Percentiles rank a stretch among this genome's conserved stretches.
Conservation (phyloP, 2,888 invertebrate species). For the Agonum fuliginosum region DNA sequence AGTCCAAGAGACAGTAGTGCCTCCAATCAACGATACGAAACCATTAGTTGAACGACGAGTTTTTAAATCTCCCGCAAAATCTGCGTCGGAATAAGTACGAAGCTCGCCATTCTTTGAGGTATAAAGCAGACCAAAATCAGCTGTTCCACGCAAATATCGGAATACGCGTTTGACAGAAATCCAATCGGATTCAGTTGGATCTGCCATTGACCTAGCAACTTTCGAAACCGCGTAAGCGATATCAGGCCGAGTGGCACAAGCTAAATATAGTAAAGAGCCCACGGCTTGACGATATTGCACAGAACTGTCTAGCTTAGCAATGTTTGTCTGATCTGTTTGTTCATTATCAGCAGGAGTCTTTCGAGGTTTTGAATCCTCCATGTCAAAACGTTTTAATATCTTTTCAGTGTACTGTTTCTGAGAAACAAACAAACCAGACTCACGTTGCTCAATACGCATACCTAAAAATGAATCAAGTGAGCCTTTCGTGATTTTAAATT, state of each 20-base stretch:
- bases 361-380: constrained; percentile 59
- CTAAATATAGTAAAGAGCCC: constrained; percentile 60
- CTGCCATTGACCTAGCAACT: constrained; percentile 61
- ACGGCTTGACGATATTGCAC: constrained; percentile 60
- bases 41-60: constrained; percentile 42
- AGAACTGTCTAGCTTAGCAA: constrained; percentile 53
- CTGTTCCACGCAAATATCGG: constrained; percentile 50
- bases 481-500: constrained; percentile 61
- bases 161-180: constrained; percentile 58
- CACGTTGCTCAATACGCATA: constrained; percentile 62
- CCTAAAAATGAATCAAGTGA: constrained; percentile 63
- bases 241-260: constrained; percentile 63
- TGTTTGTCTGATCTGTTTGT: constrained; percentile 39
- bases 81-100: constrained; percentile 30
- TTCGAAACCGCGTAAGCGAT: constrained; percentile 63
- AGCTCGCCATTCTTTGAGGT: constrained; percentile 21
- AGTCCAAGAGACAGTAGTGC: constrained; percentile 56
- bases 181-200: constrained; percentile 58
- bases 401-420: constrained; percentile 61
- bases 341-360: constrained; percentile 62
- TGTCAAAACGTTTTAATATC: constrained; percentile 58
- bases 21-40: constrained; percentile 55
- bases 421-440: constrained; percentile 61
- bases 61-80: constrained; percentile 15
- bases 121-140: constrained; percentile 14